Base-by-base conservation (phyloP, 2,888 invertebrate genomes). In the Polyommatus icarus region DNA sequence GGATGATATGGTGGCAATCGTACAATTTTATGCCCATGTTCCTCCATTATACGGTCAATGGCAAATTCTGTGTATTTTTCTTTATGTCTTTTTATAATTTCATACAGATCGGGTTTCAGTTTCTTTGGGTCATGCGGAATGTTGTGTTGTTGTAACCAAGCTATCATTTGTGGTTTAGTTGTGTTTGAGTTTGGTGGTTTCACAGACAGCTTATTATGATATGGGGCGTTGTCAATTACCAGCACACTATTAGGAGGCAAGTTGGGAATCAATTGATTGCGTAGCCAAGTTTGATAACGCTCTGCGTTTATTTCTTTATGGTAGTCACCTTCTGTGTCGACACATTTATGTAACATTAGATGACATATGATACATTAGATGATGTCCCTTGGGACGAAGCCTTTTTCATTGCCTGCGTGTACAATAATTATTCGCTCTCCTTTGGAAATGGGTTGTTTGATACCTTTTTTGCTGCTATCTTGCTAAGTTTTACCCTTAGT, bases 301-400 rank as follows among this genome's bases (percentile, higher is more conserved):
- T 78, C 72, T 6, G 77, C 76, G 57, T 79, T 72, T 12, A 79
- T 78, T 78, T 79, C 77, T 76, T 79, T 78, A 76, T 79, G 78
- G 76, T 78, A 77, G 71, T 79, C 61, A 18, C 76, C 73, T 6
- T 71, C 73, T 40, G 59, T 50, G 20, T 76, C 71, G 36, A 59
- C 46, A 61, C 78, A 76, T 77, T 79, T 78, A 54, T 72, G 71
- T 18, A 77, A 15, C 72, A 77, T 36, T 50, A 77, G 7, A 20
- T n/a, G n/a, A n/a, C n/a, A n/a, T n/a, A n/a, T n/a, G n/a, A n/a
- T n/a, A n/a, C n/a, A n/a, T n/a, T n/a, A n/a, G n/a, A n/a, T n/a
- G n/a, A n/a, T n/a, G n/a, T 77, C 78, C 10, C 76, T 76, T 72
- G 72, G 73, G 15, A 79, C 67, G 32, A 79, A 79, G 18, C 78